Base-by-base conservation (phyloP, 2,888 invertebrate genomes). In the Pogonocherus hispidulus region DNA sequence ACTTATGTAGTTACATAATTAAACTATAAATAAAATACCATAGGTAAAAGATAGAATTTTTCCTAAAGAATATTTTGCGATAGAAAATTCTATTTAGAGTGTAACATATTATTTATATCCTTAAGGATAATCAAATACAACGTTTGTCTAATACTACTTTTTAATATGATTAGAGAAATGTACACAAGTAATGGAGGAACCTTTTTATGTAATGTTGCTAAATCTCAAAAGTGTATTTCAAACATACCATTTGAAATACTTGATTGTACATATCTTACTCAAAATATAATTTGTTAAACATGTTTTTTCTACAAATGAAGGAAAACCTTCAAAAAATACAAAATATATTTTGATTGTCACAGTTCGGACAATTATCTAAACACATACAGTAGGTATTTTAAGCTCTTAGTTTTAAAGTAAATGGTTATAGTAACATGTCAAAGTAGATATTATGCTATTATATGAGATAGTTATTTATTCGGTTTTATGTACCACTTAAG, bases 231-330 rank as follows among this genome's bases (percentile, higher is more conserved):
- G 47, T 63, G 69, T 60, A 67, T 69, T 62, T 69, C 62, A 66
- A 69, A 56, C 46, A n/a, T n/a, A 16, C 44, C 54, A 37, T 59
- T 55, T 70, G 68, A 69, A 69, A 71, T 67, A 67, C 66, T 64
- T 76, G 76, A 74, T 74, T 76, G 76, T 76, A 76, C 74, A 72
- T 69, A 71, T 71, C 22, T 63, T 54, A 22, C 14, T 46, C 63
- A 51, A 44, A 52, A 52, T 37, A 52, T 27, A 16, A 63, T 23
- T 52, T 52, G 20, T 16, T 32, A 11, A 32, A 23, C 18, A 49
- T 49, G 20, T 60, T 27, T 59, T 59, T 23, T 64, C 56, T 49
- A 65, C 22, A 35, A 49, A 37, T n/a, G 3, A 11, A 52, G 52
- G 18, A 18, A 11, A 32, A 32, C 19, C 52, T 32, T n/a, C 6